phyloP scores from a whole-genome alignment of 2,113 vertebrate species.

The Crocuta crocuta region DNA sequence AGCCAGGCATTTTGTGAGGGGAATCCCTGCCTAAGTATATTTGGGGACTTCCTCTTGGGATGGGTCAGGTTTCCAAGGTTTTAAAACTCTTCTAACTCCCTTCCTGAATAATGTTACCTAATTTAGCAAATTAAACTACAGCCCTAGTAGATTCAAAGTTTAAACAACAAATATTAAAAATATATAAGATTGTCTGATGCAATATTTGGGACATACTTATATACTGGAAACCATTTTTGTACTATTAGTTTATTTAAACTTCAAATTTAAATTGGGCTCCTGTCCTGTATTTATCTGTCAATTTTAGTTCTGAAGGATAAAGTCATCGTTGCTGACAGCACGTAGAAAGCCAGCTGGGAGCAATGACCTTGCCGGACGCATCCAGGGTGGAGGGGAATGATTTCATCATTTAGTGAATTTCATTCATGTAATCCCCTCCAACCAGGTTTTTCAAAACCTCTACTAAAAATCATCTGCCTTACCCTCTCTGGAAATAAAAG shows the following conservation, averaged over 20 bases:
- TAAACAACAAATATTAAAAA: neutral
- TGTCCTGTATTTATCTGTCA: neutral
- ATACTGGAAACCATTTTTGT: neutral
- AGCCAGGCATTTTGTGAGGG: neutral
- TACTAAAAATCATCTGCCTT: neutral
- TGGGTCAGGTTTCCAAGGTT: neutral
- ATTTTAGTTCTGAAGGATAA: neutral
- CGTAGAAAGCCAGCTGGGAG: neutral
- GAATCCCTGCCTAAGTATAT: neutral
- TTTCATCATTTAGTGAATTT: neutral
- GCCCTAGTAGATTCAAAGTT: neutral
- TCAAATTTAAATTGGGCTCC: neutral
- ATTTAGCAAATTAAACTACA: constrained; percentile 3
- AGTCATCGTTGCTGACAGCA: neutral
- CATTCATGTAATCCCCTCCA: neutral
- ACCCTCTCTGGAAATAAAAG: neutral
- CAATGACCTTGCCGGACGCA: neutral
- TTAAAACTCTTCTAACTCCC: neutral
- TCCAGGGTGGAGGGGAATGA: neutral
- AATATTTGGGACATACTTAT: neutral
- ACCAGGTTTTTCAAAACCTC: neutral
- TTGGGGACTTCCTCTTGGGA: neutral
- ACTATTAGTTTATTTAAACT: neutral
- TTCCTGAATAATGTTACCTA: neutral
- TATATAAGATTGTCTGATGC: neutral